Percentiles rank a stretch among this genome's conserved stretches.
Conservation (phyloP, 2,797 vertebrate genomes). For the Decapterus maruadsi region DNA sequence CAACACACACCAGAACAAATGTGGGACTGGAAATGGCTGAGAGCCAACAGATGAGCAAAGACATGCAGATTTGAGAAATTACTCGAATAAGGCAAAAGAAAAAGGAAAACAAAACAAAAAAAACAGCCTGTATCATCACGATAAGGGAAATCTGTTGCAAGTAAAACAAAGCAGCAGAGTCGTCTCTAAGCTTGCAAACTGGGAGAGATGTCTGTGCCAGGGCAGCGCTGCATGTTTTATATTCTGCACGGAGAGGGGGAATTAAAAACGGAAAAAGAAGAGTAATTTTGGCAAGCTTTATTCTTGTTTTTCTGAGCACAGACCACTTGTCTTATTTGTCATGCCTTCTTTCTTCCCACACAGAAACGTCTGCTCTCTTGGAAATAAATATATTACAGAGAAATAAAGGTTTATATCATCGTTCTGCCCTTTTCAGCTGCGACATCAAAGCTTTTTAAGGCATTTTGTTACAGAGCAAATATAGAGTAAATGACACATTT, state of each 20-base stretch:
- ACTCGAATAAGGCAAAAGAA: not conserved
- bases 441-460: slow-evolving; percentile 18
- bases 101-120: slow-evolving; percentile 1
- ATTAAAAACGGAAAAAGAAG: slow-evolving; percentile 26
- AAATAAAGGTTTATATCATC: slow-evolving; percentile 30
- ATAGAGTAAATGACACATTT: slow-evolving; percentile 46
- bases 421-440: slow-evolving; percentile 5
- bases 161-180: slow-evolving; percentile 28
- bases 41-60: slow-evolving; percentile 37
- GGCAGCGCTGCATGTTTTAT: not conserved
- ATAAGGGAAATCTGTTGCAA: slow-evolving; percentile 34
- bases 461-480: slow-evolving; percentile 35
- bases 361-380: slow-evolving; percentile 14
- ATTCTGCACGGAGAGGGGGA: slow-evolving; percentile 5
- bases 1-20: slow-evolving; percentile 21
- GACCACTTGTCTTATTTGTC: slow-evolving; percentile 14
- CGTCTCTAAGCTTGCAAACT: slow-evolving; percentile 22
- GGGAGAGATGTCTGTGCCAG: slow-evolving; percentile 15
- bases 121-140: slow-evolving; percentile 30
- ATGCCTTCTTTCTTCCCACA: slow-evolving; percentile 22
- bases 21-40: slow-evolving; percentile 5
- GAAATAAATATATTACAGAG: not conserved
- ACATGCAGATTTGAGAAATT: slow-evolving; percentile 45
- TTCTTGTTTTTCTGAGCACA: slow-evolving; percentile 10
- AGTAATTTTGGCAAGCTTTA: not conserved